These are phyloP conservation scores for Synergus gifuensis DNA, from an alignment of 2,888 invertebrate species.

Conservation along the genomic window DNA sequence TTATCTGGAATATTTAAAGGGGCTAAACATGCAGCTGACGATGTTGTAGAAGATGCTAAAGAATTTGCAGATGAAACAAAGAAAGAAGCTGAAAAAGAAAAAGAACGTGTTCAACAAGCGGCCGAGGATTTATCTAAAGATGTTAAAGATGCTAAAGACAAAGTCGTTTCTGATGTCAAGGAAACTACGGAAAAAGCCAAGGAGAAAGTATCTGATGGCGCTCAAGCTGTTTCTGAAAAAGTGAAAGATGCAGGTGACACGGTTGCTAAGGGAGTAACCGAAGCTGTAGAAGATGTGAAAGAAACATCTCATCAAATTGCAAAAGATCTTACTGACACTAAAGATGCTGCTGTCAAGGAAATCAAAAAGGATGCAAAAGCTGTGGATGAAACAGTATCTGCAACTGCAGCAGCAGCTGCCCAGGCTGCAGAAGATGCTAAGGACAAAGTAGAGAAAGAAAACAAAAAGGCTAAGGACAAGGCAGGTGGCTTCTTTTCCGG, in stretches of 20 bases:
- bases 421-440: constrained; percentile 47
- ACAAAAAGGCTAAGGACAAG: constrained; percentile 66
- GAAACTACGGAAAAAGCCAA: constrained; percentile 48
- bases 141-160: constrained; percentile 18
- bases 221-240: constrained; percentile 52
- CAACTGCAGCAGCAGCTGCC: background rate
- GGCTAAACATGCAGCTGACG: constrained; percentile 52
- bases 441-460: constrained; percentile 53
- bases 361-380: constrained; percentile 67
- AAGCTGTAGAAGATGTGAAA: constrained; percentile 48
- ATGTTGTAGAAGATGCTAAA: constrained; percentile 46
- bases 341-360: constrained; percentile 69
- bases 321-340: constrained; percentile 50
- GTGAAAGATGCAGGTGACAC: constrained; percentile 7
- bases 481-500: constrained; percentile 65
- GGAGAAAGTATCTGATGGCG: constrained; percentile 41
- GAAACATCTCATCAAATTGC: constrained; percentile 47
- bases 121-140: constrained; percentile 50
- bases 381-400: constrained; percentile 72
- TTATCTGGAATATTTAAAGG: constrained; percentile 59
- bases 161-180: constrained; percentile 38
- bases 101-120: constrained; percentile 51
- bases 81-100: constrained; percentile 63
- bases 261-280: constrained; percentile 31
- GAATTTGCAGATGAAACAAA: constrained; percentile 72